These are phyloP conservation scores for Emesis russula DNA, from an alignment of 2,888 invertebrate genomes.

Conservation along the genomic window DNA sequence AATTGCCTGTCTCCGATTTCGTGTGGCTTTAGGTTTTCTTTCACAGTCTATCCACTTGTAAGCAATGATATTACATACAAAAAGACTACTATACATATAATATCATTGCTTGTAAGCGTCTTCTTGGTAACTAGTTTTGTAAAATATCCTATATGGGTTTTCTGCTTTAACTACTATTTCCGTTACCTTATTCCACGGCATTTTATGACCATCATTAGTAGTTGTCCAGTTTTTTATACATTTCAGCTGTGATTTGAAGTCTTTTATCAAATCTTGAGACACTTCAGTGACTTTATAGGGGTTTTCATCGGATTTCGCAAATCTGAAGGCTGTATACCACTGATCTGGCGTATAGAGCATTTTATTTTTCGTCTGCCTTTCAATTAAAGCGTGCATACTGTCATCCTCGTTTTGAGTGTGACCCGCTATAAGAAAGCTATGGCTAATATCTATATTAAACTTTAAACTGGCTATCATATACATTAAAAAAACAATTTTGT, in stretches of 20 bases:
- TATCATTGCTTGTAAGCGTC: neutral
- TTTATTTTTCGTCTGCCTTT: too few species aligned
- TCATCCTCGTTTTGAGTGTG: too few species aligned
- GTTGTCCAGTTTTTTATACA: constrained; percentile 22
- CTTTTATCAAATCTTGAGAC: constrained; percentile 38
- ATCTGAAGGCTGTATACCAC: constrained; percentile 47
- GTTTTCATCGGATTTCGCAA: constrained; percentile 46
- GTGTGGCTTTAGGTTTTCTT: neutral
- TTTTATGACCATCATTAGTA: constrained; percentile 36
- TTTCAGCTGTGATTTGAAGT: constrained; percentile 28
- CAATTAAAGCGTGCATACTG: too few species aligned
- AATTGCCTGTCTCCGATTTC: neutral
- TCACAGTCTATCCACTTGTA: neutral
- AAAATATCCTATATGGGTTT: constrained; percentile 38
- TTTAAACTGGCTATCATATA: too few species aligned
- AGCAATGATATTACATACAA: too few species aligned
- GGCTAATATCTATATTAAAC: too few species aligned
- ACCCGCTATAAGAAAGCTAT: too few species aligned
- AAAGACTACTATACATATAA: too few species aligned
- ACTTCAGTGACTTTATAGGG: constrained; percentile 48
- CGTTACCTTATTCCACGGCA: constrained; percentile 39
- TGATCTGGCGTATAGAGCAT: constrained; percentile 31
- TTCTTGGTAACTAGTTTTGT: neutral
- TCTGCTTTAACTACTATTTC: constrained; percentile 40
- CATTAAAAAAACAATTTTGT: too few species aligned